Conservation (phyloP, 2,113 vertebrate genomes). For the Setophaga petechia region DNA sequence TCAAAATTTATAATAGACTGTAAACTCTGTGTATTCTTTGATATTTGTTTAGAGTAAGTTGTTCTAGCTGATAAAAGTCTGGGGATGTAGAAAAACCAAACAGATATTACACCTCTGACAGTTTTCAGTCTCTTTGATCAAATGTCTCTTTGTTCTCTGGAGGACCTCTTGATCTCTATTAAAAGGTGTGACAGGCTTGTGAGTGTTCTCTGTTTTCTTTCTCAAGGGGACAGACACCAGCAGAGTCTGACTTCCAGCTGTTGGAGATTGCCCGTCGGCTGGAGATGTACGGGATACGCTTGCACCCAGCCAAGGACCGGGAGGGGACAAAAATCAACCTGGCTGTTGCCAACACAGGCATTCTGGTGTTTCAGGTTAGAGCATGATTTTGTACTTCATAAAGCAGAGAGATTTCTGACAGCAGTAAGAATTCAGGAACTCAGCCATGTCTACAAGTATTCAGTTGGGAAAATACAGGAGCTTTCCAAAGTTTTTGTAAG, state of each 20-base stretch:
- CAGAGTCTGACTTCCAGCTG: conserved; percentile 94
- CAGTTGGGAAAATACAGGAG: background rate
- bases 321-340: conserved; percentile 93
- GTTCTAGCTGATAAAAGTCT: background rate
- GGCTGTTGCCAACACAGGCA: conserved; percentile 91
- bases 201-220: conserved; percentile 47
- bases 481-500: background rate
- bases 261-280: conserved; percentile 91
- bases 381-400: background rate
- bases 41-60: background rate
- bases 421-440: background rate
- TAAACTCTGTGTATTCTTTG: background rate
- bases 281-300: conserved; percentile 94
- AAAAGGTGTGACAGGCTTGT: conserved; percentile 44
- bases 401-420: background rate
- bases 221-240: conserved; percentile 91
- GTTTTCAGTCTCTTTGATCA: conserved; percentile 30
- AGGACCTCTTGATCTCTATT: conserved; percentile 46
- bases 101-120: background rate
- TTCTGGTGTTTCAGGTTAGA: conserved; percentile 95
- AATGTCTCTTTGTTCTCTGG: conserved; percentile 48
- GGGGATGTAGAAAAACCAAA: background rate
- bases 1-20: background rate
- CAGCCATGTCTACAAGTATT: background rate
- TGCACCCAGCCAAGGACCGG: conserved; percentile 94